Conservation (phyloP, 1,140 invertebrate genomes). For the Macrobrachium nipponense region DNA sequence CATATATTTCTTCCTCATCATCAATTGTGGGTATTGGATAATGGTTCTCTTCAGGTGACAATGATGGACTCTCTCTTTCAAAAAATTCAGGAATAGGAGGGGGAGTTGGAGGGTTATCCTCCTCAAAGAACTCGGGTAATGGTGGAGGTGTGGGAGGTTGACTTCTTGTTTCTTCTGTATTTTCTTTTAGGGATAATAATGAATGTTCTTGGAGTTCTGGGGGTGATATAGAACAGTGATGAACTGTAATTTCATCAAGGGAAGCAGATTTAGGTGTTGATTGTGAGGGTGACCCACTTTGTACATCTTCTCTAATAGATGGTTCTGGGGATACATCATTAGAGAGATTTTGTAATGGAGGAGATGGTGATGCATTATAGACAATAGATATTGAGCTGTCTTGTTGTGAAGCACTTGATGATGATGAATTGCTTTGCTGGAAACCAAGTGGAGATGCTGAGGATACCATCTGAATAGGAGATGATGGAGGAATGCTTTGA, state of each 20-base stretch:
- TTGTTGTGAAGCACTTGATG: slow-evolving; percentile 25
- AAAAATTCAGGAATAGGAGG: slow-evolving; percentile 53
- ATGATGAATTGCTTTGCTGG: neutral
- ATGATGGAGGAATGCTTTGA: neutral
- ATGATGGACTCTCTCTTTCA: slow-evolving; percentile 35
- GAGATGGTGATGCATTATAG: slow-evolving; percentile 42
- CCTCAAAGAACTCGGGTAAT: slow-evolving; percentile 46
- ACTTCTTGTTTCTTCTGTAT: neutral
- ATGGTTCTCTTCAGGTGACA: slow-evolving; percentile 12
- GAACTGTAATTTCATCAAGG: too few relatives aligned
- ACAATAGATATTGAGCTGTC: slow-evolving; percentile 33
- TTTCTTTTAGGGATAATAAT: neutral
- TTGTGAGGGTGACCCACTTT: slow-evolving; percentile 30
- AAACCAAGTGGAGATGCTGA: slow-evolving; percentile 7
- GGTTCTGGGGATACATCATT: slow-evolving; percentile 39
- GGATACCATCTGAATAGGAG: neutral
- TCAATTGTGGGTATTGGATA: neutral
- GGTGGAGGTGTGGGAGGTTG: slow-evolving; percentile 49
- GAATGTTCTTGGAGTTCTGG: neutral
- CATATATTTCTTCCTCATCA: neutral
- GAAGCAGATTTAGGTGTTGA: neutral
- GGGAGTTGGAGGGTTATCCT: slow-evolving; percentile 41
- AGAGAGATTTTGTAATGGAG: slow-evolving; percentile 45
- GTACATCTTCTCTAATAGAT: slow-evolving; percentile 37
- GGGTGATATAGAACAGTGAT: neutral